A percentile compares a stretch with the other conserved stretches of the same genome.
These are phyloP conservation scores for Galagoides demidoff DNA, from an alignment of 2,797 vertebrate genomes.

Conservation along the genomic window DNA sequence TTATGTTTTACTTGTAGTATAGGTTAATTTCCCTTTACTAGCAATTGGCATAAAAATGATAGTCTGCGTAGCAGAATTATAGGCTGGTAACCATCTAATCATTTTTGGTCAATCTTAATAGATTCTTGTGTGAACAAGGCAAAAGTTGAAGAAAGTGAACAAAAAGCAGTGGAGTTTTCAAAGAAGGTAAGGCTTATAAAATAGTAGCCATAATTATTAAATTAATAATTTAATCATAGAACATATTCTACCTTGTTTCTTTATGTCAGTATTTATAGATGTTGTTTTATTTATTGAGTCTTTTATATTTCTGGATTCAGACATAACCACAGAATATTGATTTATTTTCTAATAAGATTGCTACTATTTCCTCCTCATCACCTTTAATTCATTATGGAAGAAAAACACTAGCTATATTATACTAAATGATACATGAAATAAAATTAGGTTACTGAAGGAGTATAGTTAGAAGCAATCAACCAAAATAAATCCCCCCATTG, in stretches of 20 bases:
- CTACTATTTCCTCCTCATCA: not conserved
- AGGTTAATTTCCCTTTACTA: not conserved
- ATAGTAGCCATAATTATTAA: not conserved
- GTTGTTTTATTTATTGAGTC: not conserved
- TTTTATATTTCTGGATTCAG: constrained; percentile 36
- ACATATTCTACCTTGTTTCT: not conserved
- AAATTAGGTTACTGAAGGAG: constrained; percentile 14
- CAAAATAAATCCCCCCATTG: constrained; percentile 4
- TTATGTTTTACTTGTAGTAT: not conserved
- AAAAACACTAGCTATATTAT: not conserved
- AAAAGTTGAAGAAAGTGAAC: constrained; percentile 97
- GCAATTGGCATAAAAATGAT: constrained; percentile 11
- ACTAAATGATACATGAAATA: constrained; percentile 33
- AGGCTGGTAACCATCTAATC: constrained; percentile 10
- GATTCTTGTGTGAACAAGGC: constrained; percentile 97
- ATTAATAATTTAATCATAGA: not conserved
- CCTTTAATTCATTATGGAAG: constrained; percentile 5
- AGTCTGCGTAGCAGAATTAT: not conserved
- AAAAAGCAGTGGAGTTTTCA: constrained; percentile 96
- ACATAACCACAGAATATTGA: not conserved
- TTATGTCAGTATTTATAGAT: constrained; percentile 9
- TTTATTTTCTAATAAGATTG: constrained; percentile 43
- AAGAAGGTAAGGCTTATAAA: constrained; percentile 93
- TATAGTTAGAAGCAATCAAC: constrained; percentile 30
- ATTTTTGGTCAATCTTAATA: constrained; percentile 83